Evolutionary conservation across 2,797 vertebrate genomes (phyloP).

Genomic region (Anguilla obscura): DNA sequence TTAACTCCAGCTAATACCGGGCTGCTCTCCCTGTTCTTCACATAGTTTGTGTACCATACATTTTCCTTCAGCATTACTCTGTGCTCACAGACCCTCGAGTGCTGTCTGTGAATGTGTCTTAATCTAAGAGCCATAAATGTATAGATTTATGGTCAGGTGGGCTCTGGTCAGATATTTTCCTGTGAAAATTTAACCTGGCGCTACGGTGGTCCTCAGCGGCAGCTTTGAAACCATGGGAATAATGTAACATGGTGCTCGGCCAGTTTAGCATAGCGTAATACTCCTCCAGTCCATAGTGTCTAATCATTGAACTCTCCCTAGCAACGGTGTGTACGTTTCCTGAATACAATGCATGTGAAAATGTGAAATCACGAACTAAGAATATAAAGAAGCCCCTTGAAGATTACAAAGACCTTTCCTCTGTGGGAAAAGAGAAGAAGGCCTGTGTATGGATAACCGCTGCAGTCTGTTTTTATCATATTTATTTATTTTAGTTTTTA

Average conservation of each 20-base stretch:
- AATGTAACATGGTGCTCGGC: neutral
- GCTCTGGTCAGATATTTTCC: too few relatives aligned
- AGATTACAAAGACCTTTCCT: neutral
- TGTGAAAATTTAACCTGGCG: too few relatives aligned
- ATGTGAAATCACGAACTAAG: neutral
- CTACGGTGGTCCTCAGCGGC: too few relatives aligned
- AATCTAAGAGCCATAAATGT: neutral
- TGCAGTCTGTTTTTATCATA: neutral
- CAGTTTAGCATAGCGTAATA: neutral
- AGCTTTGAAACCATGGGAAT: neutral
- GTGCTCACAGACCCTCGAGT: neutral
- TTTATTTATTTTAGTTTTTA: neutral
- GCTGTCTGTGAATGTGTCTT: neutral
- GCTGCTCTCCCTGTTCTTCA: neutral
- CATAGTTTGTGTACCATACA: neutral
- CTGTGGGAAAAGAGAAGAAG: neutral
- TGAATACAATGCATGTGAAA: neutral
- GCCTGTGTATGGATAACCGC: neutral
- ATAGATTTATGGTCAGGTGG: too few relatives aligned
- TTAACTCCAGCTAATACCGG: neutral
- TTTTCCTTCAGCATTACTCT: neutral
- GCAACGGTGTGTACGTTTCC: neutral
- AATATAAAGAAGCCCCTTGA: neutral
- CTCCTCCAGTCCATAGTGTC: neutral
- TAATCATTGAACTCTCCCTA: neutral